These are phyloP conservation scores for Drosophila pseudotalamancana DNA, from an alignment of 2,888 invertebrate genomes.

Conservation along the genomic window DNA sequence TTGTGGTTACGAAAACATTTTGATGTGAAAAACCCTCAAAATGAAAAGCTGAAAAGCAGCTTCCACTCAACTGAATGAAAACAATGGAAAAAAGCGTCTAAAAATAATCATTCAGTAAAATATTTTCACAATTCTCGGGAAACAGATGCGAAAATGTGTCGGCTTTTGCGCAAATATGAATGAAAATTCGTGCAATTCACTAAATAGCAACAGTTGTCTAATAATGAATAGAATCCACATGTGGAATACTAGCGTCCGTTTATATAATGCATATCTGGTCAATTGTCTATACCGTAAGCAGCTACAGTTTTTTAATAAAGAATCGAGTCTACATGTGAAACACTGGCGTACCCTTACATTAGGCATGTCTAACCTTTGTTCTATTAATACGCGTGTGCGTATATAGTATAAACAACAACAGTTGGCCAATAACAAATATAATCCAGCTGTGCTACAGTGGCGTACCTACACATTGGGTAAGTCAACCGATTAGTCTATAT, in stretches of 20 bases:
- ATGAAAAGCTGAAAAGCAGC: slow-evolving; percentile 4
- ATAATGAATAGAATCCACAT: slow-evolving; percentile 26
- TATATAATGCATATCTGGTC: not conserved
- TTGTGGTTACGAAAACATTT: slow-evolving; percentile 17
- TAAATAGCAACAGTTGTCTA: slow-evolving; percentile 46
- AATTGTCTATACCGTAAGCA: too few relatives aligned
- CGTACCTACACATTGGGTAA: too few relatives aligned
- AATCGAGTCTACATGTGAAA: slow-evolving; percentile 28
- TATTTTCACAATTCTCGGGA: slow-evolving; percentile 2
- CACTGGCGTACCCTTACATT: slow-evolving; percentile 2
- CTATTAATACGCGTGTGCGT: too few relatives aligned
- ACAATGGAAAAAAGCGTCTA: not conserved
- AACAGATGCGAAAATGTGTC: slow-evolving; percentile 14
- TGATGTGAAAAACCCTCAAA: not conserved
- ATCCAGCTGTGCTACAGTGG: too few relatives aligned
- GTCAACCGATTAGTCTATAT: too few relatives aligned
- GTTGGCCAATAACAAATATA: too few relatives aligned
- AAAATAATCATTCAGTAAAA: slow-evolving; percentile 7
- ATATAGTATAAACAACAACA: too few relatives aligned
- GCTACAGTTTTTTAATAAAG: slow-evolving; percentile 47
- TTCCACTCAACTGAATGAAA: not conserved
- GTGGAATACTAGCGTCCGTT: slow-evolving; percentile 8
- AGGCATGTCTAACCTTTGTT: not conserved
- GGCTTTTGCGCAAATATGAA: slow-evolving; percentile 28
- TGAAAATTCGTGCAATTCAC: slow-evolving; percentile 34